Percentiles rank a stretch among this genome's conserved stretches.
phyloP scores from a whole-genome alignment of 2,888 invertebrate species.

The Dynastes hyllus region DNA sequence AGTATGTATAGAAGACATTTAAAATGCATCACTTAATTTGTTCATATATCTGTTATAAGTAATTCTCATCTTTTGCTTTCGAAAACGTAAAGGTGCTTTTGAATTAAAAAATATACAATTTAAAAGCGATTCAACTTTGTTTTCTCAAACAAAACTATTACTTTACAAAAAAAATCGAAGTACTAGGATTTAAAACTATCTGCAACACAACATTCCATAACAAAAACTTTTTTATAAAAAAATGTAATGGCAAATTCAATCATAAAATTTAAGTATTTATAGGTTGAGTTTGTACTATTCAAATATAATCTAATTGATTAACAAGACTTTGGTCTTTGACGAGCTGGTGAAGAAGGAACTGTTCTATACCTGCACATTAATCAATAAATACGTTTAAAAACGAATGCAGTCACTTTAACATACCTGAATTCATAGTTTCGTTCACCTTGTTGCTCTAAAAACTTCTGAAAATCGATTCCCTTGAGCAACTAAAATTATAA shows the following conservation, averaged over 20 bases:
- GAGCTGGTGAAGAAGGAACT: slow-evolving; percentile 53
- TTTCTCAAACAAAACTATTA: too few relatives aligned
- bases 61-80: too few relatives aligned
- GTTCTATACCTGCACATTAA: slow-evolving; percentile 49
- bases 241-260: slow-evolving; percentile 13
- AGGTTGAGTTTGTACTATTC: slow-evolving; percentile 24
- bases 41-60: too few relatives aligned
- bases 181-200: neutral
- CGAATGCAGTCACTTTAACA: slow-evolving; percentile 33
- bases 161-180: too few relatives aligned
- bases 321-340: slow-evolving; percentile 53
- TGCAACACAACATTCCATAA: neutral
- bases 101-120: too few relatives aligned
- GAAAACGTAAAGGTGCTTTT: too few relatives aligned
- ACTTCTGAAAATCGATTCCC: slow-evolving; percentile 68
- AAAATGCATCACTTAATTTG: too few relatives aligned
- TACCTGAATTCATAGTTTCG: slow-evolving; percentile 58
- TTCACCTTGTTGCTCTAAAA: slow-evolving; percentile 68
- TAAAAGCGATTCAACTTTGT: too few relatives aligned
- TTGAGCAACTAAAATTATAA: slow-evolving; percentile 64
- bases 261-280: neutral
- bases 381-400: neutral
- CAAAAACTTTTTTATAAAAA: neutral
- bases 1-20: too few relatives aligned
- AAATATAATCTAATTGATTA: slow-evolving; percentile 39